A percentile compares a stretch with the other conserved stretches of the same genome.
phyloP scores from a whole-genome alignment of 2,113 vertebrate genomes.

The Platichthys flesus region DNA sequence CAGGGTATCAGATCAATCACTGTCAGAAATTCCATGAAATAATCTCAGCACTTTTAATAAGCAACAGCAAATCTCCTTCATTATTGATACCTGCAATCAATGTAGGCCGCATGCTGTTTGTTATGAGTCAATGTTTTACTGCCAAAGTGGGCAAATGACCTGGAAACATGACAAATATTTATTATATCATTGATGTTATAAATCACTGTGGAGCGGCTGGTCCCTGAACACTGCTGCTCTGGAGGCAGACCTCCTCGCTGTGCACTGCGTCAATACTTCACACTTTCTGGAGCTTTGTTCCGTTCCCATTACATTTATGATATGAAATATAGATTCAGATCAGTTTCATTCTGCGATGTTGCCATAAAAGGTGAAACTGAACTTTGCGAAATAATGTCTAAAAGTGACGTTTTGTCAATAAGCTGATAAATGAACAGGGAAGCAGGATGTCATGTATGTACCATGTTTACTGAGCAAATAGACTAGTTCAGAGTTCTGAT shows the following conservation, averaged over 20 bases:
- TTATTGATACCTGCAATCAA: constrained; percentile 54
- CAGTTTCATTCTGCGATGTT: neutral
- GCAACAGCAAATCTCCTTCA: constrained; percentile 36
- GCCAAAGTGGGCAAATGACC: constrained; percentile 45
- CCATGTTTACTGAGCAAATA: neutral
- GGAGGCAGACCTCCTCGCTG: constrained; percentile 39
- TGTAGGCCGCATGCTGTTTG: constrained; percentile 27
- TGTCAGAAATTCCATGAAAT: constrained; percentile 50
- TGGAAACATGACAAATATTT: constrained; percentile 46
- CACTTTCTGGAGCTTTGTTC: neutral
- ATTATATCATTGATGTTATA: constrained; percentile 52
- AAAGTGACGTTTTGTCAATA: neutral
- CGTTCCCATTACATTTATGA: constrained; percentile 10
- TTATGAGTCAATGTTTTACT: constrained; percentile 19
- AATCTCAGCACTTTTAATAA: constrained; percentile 49
- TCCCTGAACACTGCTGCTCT: constrained; percentile 1
- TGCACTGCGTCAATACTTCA: constrained; percentile 42
- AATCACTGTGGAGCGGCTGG: constrained; percentile 38
- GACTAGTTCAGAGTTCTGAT: too few species aligned
- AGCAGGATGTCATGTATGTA: neutral
- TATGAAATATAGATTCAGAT: constrained; percentile 7
- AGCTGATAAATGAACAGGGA: neutral
- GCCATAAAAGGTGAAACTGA: neutral
- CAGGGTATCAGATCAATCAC: constrained; percentile 50
- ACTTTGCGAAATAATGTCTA: neutral